Conservation (phyloP, 2,113 vertebrate genomes). For the Anser brachyrhynchus region DNA sequence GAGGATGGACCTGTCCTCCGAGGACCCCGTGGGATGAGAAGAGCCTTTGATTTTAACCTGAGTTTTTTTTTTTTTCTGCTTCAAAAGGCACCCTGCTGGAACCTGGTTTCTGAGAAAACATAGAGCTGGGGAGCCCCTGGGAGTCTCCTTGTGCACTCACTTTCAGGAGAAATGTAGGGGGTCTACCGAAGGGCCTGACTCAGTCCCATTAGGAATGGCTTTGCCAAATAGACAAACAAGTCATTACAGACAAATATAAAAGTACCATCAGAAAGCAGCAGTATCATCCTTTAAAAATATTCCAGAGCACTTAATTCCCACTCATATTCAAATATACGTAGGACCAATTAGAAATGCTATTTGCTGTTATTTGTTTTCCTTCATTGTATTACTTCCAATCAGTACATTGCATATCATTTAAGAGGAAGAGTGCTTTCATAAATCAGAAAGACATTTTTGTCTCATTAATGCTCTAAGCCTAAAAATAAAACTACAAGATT, state of each 20-base stretch:
- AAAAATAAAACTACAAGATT: constrained; percentile 27
- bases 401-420: constrained; percentile 6
- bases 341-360: constrained; percentile 15
- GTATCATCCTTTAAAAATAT: constrained; percentile 26
- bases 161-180: neutral
- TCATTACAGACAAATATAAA: neutral
- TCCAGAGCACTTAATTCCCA: constrained; percentile 8
- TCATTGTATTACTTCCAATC: neutral
- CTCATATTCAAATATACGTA: neutral
- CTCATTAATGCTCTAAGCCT: constrained; percentile 13
- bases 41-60: neutral
- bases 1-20: neutral
- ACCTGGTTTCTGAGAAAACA: neutral
- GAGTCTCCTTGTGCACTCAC: neutral
- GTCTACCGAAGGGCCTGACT: neutral
- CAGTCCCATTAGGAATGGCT: neutral
- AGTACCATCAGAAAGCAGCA: constrained; percentile 14
- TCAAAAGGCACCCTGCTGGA: neutral
- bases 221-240: constrained; percentile 23
- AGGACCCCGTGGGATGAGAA: neutral
- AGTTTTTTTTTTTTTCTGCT: neutral
- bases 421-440: constrained; percentile 23
- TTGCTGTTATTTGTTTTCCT: constrained; percentile 20
- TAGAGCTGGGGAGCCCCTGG: neutral
- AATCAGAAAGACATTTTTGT: neutral